Conservation (phyloP, 2,888 invertebrate species). For the Tenthredo notha region DNA sequence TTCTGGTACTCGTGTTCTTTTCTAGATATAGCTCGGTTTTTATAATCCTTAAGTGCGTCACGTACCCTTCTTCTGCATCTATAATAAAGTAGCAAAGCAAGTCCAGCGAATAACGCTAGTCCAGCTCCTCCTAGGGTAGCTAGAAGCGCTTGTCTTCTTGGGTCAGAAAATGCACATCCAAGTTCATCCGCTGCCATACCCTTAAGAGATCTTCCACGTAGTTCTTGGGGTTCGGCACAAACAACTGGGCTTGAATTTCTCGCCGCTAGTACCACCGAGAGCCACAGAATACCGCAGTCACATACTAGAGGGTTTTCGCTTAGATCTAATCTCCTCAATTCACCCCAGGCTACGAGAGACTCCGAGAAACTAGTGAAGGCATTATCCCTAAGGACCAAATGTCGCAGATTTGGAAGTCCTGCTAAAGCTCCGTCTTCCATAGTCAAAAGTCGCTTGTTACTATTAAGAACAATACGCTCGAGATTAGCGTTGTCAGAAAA, state of each 20-base stretch:
- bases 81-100: conserved; percentile 86
- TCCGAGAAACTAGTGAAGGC: conserved; percentile 88
- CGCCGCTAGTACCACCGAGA: conserved; percentile 86
- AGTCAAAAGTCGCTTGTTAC: conserved; percentile 87
- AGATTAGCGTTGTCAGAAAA: conserved; percentile 90
- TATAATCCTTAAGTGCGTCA: conserved; percentile 90
- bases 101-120: conserved; percentile 85
- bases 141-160: conserved; percentile 89
- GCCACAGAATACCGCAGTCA: conserved; percentile 90
- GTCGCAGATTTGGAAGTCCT: conserved; percentile 89
- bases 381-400: conserved; percentile 89
- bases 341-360: conserved; percentile 89
- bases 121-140: conserved; percentile 88
- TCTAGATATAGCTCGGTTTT: conserved; percentile 85
- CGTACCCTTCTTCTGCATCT: conserved; percentile 90
- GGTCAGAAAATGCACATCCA: conserved; percentile 90
- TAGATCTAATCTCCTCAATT: conserved; percentile 87
- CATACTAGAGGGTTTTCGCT: conserved; percentile 91
- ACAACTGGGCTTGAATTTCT: conserved; percentile 86
- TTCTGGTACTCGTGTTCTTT: conserved; percentile 95
- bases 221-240: conserved; percentile 86
- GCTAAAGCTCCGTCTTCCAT: conserved; percentile 89
- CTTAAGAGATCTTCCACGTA: conserved; percentile 85
- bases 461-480: conserved; percentile 87
- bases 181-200: conserved; percentile 88